Conservation (phyloP, 2,888 invertebrate genomes). For the Oscheius sp. region DNA sequence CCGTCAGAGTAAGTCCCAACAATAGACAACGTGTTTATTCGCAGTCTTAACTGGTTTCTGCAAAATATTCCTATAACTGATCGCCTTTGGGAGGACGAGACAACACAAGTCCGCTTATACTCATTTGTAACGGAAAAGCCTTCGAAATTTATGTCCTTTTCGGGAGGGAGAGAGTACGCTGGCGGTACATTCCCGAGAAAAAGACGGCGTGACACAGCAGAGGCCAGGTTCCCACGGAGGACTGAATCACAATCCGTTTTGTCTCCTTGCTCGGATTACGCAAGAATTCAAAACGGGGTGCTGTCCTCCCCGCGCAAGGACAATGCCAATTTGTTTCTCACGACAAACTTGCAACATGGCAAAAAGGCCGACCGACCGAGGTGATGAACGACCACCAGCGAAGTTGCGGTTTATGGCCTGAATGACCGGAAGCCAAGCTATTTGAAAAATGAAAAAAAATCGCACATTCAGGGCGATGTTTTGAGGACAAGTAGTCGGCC, state of each 20-base stretch:
- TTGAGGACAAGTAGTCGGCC: too few species aligned
- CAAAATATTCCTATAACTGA: too few species aligned
- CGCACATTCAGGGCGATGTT: too few species aligned
- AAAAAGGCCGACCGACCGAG: conserved; percentile 6
- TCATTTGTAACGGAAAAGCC: not conserved
- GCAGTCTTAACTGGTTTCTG: not conserved
- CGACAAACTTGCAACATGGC: conserved; percentile 31
- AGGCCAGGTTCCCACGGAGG: conserved; percentile 8
- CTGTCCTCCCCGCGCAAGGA: conserved; percentile 17
- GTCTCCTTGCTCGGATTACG: conserved; percentile 3
- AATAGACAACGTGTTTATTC: conserved; percentile 8
- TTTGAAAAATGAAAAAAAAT: too few species aligned
- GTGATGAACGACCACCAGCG: conserved; percentile 17
- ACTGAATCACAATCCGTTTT: conserved; percentile 10
- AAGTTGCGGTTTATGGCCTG: not conserved
- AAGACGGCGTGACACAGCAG: not conserved
- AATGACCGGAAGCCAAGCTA: not conserved
- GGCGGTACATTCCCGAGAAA: not conserved
- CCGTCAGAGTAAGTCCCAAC: not conserved
- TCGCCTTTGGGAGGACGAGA: too few species aligned
- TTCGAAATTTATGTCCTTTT: not conserved
- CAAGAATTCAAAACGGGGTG: conserved; percentile 20
- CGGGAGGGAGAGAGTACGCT: not conserved
- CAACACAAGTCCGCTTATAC: not conserved
- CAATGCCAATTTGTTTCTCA: conserved; percentile 32